Evolutionary conservation across 2,888 invertebrate species (phyloP).

Genomic region (Drosophila anomalipes): DNA sequence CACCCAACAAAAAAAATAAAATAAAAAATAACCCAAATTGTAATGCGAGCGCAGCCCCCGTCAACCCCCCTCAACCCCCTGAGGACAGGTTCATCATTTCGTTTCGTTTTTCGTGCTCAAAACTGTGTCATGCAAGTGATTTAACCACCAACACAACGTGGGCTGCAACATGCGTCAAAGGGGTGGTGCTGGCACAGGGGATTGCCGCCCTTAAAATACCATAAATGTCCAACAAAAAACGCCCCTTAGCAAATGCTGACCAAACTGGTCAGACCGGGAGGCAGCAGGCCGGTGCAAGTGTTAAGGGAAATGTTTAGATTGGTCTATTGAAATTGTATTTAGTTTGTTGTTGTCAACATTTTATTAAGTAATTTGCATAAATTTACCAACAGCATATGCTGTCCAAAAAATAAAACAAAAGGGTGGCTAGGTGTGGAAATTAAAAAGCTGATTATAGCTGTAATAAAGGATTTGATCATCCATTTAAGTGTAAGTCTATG

Average conservation of each 20-base stretch:
- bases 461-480: conserved; percentile 24
- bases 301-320: conserved; percentile 46
- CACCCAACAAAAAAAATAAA: conserved; percentile 13
- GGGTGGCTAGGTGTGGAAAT: conserved; percentile 41
- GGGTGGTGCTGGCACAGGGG: conserved; percentile 40
- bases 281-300: neutral
- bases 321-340: conserved; percentile 75
- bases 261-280: conserved; percentile 18
- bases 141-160: conserved; percentile 51
- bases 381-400: conserved; percentile 58
- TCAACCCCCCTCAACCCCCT: conserved; percentile 2
- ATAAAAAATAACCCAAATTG: conserved; percentile 34
- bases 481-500: neutral
- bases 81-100: conserved; percentile 68
- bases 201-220: conserved; percentile 58
- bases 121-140: conserved; percentile 69
- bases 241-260: conserved; percentile 54
- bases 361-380: conserved; percentile 80
- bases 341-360: conserved; percentile 76
- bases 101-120: conserved; percentile 11
- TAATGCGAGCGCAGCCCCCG: conserved; percentile 27
- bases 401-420: neutral
- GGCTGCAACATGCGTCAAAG: conserved; percentile 33
- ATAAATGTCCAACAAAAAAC: conserved; percentile 72
- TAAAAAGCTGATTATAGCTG: conserved; percentile 43